Conservation (phyloP, 1,140 invertebrate genomes). For the Cotesia chilonis region DNA sequence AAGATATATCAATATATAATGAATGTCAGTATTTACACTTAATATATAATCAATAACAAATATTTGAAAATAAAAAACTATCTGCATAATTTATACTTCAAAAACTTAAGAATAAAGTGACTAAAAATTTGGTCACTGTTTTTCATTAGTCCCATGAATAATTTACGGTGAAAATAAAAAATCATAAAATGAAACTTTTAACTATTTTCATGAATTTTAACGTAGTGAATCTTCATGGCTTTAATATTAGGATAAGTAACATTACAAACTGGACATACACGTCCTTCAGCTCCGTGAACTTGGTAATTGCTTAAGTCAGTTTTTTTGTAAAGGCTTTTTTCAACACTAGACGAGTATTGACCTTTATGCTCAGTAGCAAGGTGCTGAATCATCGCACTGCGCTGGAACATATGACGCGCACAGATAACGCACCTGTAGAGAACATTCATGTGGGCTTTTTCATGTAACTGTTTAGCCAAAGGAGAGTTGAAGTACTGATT, state of each 20-base stretch:
- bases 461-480: slow-evolving; percentile 42
- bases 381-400: slow-evolving; percentile 50
- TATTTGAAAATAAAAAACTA: too few species aligned
- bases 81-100: too few species aligned
- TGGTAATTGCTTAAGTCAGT: slow-evolving; percentile 51
- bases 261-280: slow-evolving; percentile 56
- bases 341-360: slow-evolving; percentile 42
- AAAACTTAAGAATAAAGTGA: too few species aligned
- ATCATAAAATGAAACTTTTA: background rate
- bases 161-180: background rate
- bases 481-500: slow-evolving; percentile 46
- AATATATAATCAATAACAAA: too few species aligned
- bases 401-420: slow-evolving; percentile 54
- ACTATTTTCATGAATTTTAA: slow-evolving; percentile 55
- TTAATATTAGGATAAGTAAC: slow-evolving; percentile 62
- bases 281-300: slow-evolving; percentile 50
- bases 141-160: too few species aligned
- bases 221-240: slow-evolving; percentile 61
- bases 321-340: slow-evolving; percentile 50
- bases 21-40: too few species aligned
- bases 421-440: slow-evolving; percentile 57
- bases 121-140: too few species aligned
- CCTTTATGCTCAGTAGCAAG: slow-evolving; percentile 53
- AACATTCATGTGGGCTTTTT: slow-evolving; percentile 48
- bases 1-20: too few species aligned